Evolutionary conservation across 2,113 vertebrate species (phyloP).

Genomic region (Syngnathus typhle): DNA sequence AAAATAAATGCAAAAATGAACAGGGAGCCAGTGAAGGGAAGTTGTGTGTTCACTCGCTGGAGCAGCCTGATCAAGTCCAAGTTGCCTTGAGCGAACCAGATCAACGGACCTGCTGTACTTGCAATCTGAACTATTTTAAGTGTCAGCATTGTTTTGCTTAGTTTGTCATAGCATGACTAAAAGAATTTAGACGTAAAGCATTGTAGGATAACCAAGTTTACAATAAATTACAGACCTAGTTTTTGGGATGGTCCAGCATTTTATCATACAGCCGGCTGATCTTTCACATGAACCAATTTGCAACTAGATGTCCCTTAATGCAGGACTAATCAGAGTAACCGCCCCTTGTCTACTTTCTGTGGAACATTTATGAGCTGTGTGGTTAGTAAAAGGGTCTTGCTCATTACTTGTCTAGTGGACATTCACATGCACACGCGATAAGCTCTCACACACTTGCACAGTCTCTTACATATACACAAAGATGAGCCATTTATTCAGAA

Average conservation of each 20-base stretch:
- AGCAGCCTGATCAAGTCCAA: no score
- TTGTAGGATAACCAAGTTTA: neutral
- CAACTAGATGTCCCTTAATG: constrained; percentile 63
- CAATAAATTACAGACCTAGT: constrained; percentile 8
- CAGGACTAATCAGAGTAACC: constrained; percentile 58
- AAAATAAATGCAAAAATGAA: no score
- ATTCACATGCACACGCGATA: constrained; percentile 28
- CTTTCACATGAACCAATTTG: constrained; percentile 44
- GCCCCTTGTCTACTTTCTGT: constrained; percentile 43
- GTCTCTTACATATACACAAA: neutral
- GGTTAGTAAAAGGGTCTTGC: constrained; percentile 53
- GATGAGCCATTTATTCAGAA: constrained; percentile 21
- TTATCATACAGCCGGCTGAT: constrained; percentile 33
- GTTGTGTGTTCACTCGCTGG: no score
- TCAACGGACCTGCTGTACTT: no score
- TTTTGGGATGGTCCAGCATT: constrained; percentile 28
- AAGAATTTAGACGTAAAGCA: neutral
- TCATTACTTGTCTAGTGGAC: constrained; percentile 55
- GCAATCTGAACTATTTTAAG: neutral
- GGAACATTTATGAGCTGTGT: constrained; percentile 62
- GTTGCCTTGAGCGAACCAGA: no score
- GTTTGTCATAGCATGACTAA: neutral
- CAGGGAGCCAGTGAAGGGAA: no score
- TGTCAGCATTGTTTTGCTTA: neutral
- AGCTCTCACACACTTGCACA: constrained; percentile 5